Conservation (phyloP, 2,113 vertebrate species). For the Aleadryas rufinucha region DNA sequence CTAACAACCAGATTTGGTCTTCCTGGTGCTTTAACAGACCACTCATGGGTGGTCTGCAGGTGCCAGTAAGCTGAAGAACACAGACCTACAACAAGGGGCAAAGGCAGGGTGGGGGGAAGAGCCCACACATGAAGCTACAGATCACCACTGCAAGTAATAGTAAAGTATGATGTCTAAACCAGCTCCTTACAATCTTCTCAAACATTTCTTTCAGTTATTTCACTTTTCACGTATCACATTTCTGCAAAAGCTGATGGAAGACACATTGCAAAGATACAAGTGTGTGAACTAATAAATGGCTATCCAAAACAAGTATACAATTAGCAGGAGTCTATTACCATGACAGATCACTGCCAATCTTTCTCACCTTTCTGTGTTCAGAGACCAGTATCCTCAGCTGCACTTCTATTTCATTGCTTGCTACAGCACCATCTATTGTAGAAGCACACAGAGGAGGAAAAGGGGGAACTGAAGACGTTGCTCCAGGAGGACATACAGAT, state of each 20-base stretch:
- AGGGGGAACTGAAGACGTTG: constrained; percentile 79
- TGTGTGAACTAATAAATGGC: background rate
- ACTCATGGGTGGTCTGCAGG: background rate
- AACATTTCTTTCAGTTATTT: background rate
- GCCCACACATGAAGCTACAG: background rate
- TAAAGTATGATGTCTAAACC: background rate
- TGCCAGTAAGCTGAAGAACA: background rate
- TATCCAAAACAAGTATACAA: background rate
- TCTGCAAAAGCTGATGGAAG: background rate
- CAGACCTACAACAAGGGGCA: background rate
- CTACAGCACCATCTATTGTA: constrained; percentile 74
- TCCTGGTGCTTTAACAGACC: background rate
- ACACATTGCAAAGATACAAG: background rate
- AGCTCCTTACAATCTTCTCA: background rate
- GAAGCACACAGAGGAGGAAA: constrained; percentile 87
- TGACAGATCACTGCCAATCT: background rate
- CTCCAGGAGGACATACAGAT: constrained; percentile 86
- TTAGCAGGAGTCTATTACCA: background rate
- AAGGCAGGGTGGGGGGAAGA: background rate
- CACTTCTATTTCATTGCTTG: constrained; percentile 91
- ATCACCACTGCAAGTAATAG: background rate
- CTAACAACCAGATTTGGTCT: background rate
- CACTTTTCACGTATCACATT: background rate
- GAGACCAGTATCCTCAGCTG: constrained; percentile 86
- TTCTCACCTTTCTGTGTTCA: constrained; percentile 92